Percentiles rank a stretch among this genome's conserved stretches.
phyloP scores from a whole-genome alignment of 1,140 invertebrate species.

The Aphidius gifuensis region DNA sequence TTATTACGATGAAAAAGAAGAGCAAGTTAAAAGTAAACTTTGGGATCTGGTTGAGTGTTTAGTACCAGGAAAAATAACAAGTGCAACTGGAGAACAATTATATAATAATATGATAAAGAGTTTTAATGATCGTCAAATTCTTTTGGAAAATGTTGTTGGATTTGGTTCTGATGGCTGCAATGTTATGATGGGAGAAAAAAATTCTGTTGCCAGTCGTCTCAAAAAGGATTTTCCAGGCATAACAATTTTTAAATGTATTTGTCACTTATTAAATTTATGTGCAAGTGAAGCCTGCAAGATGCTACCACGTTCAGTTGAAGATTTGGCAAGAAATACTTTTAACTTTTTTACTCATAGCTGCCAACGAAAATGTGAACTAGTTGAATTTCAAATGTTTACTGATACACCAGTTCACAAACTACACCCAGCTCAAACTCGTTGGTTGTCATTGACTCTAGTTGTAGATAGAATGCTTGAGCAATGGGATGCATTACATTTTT shows the following conservation, averaged over 20 bases:
- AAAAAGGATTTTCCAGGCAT: slow-evolving; percentile 1
- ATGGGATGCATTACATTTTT: too few relatives aligned
- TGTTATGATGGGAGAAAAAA: slow-evolving; percentile 20
- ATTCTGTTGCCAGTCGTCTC: slow-evolving; percentile 35
- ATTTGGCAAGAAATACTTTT: slow-evolving; percentile 36
- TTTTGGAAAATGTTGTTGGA: slow-evolving; percentile 43
- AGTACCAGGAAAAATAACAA: background rate
- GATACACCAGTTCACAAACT: slow-evolving; percentile 2
- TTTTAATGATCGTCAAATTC: slow-evolving; percentile 35
- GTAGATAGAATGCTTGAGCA: too few relatives aligned
- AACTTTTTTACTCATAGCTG: slow-evolving; percentile 35
- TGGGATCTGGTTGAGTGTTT: slow-evolving; percentile 6
- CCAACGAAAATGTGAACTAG: slow-evolving; percentile 32
- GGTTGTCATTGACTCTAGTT: too few relatives aligned
- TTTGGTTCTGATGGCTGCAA: slow-evolving; percentile 29
- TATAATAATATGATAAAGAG: slow-evolving; percentile 33
- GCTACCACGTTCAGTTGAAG: slow-evolving; percentile 32
- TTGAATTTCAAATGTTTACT: slow-evolving; percentile 28
- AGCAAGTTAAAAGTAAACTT: background rate
- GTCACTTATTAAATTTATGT: slow-evolving; percentile 14
- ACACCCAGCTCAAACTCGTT: too few relatives aligned
- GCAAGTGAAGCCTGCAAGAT: slow-evolving; percentile 19
- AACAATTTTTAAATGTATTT: slow-evolving; percentile 12
- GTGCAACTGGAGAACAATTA: slow-evolving; percentile 31
- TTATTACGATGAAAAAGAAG: background rate